Conservation (phyloP, 92 coral and sea anemone genomes). For the Ricordea florida region DNA sequence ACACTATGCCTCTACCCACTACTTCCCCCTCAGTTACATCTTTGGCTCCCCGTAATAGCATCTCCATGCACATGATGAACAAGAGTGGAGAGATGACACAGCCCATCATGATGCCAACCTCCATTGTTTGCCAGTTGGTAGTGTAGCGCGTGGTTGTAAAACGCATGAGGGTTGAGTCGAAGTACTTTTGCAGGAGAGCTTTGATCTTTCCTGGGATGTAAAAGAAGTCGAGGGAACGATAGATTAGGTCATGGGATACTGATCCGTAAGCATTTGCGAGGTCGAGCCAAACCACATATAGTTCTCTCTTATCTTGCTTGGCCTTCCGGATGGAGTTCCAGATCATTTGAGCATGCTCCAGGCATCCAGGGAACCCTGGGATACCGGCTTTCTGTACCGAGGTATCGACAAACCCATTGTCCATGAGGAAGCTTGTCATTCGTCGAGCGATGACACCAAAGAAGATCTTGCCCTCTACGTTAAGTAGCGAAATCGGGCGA, state of each 20-base stretch:
- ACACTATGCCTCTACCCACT: not conserved
- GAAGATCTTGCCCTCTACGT: slow-evolving; percentile 18
- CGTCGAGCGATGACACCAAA: not conserved
- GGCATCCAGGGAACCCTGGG: not conserved
- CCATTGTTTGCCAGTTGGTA: not conserved
- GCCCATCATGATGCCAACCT: slow-evolving; percentile 2
- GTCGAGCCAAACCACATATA: slow-evolving; percentile 13
- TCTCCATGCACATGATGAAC: slow-evolving; percentile 13
- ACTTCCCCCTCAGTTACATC: not conserved
- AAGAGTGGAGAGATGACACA: slow-evolving; percentile 11
- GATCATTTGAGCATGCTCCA: not conserved
- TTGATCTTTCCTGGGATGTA: not conserved
- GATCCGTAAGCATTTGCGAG: slow-evolving; percentile 26
- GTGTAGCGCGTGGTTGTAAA: not conserved
- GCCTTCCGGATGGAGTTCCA: slow-evolving; percentile 13
- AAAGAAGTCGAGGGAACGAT: not conserved
- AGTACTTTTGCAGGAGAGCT: not conserved
- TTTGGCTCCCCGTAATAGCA: not conserved
- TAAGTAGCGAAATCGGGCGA: slow-evolving; percentile 14
- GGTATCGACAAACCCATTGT: not conserved
- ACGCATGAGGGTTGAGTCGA: not conserved
- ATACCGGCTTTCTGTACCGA: slow-evolving; percentile 3
- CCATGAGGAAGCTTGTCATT: not conserved
- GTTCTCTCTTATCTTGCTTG: slow-evolving; percentile 2
- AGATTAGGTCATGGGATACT: slow-evolving; percentile 7